A percentile compares a stretch with the other conserved stretches of the same genome.
These are phyloP conservation scores for Dipus sagitta DNA, from an alignment of 2,797 vertebrate genomes.

Conservation along the genomic window DNA sequence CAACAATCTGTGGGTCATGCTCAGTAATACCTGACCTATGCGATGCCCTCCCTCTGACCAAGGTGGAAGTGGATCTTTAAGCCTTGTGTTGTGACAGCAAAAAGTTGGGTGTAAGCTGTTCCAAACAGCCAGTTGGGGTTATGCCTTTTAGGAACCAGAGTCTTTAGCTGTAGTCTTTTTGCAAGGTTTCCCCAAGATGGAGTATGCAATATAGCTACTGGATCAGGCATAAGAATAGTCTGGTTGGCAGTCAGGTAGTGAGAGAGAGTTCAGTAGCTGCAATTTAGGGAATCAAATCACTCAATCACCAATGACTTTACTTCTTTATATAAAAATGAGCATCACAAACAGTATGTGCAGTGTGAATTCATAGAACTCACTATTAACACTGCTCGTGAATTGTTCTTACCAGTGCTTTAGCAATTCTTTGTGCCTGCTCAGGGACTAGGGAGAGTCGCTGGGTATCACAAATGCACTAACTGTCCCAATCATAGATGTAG, in stretches of 20 bases:
- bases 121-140: neutral
- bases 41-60: neutral
- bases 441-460: neutral
- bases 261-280: neutral
- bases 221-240: neutral
- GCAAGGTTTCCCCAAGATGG: neutral
- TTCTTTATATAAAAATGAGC: neutral
- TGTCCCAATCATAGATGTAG: neutral
- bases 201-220: neutral
- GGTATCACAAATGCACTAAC: neutral
- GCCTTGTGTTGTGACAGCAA: neutral
- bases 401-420: neutral
- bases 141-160: neutral
- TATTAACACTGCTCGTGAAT: neutral
- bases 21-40: neutral
- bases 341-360: too few relatives aligned
- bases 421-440: neutral
- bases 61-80: neutral
- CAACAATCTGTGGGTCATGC: too few relatives aligned
- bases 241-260: neutral
- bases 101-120: neutral
- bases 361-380: neutral
- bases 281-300: neutral
- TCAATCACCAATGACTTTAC: neutral
- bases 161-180: neutral